A percentile compares a stretch with the other conserved stretches of the same genome.
Conservation (phyloP, 2,113 vertebrate genomes). For the Oceanodroma tethys region DNA sequence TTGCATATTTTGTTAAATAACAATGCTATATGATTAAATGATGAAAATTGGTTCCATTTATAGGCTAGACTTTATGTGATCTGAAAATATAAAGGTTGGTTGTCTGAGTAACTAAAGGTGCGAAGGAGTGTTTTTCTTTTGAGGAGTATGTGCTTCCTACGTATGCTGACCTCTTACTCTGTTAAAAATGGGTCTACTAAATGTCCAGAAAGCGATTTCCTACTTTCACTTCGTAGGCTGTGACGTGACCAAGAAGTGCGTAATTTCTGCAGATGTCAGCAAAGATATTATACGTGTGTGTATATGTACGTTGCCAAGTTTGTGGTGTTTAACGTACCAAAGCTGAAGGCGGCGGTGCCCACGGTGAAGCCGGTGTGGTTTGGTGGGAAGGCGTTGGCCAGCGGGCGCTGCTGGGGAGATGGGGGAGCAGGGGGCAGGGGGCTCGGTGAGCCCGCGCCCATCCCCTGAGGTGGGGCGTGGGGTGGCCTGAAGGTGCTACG, state of each 20-base stretch:
- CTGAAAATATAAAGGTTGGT: background rate
- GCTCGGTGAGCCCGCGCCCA: fast-evolving
- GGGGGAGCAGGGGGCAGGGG: background rate
- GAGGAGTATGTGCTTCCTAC: background rate
- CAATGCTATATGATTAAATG: conserved; percentile 36
- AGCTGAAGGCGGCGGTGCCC: background rate
- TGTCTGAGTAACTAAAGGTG: background rate
- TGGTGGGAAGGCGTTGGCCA: background rate
- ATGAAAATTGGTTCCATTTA: conserved; percentile 5
- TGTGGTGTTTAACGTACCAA: background rate
- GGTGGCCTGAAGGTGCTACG: fast-evolving
- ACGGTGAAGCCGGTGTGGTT: background rate
- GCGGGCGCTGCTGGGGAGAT: fast-evolving
- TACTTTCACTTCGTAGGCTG: background rate
- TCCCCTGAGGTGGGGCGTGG: no score
- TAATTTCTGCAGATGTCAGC: background rate
- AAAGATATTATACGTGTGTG: background rate
- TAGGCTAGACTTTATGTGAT: background rate
- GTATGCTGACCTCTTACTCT: background rate
- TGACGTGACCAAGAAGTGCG: background rate
- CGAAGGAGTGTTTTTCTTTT: background rate
- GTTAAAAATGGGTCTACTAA: background rate
- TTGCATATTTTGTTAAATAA: conserved; percentile 40
- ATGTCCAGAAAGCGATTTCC: background rate
- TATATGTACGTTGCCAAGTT: background rate